Base-by-base conservation (phyloP, 2,113 vertebrate species). In the Cairina moschata region DNA sequence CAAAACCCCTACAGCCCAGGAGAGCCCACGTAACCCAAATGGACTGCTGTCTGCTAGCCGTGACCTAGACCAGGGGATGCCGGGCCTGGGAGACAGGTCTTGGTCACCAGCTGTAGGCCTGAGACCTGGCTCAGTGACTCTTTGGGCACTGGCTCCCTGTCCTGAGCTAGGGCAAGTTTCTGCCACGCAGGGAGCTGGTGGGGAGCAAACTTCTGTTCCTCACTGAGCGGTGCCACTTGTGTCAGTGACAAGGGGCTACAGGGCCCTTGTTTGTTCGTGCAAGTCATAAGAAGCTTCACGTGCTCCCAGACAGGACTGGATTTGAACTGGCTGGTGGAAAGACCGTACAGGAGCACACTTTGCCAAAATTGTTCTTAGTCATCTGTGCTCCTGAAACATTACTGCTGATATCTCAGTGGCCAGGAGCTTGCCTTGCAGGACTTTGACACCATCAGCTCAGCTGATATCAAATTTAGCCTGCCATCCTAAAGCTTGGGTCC, bases 191-290 rank as follows among this genome's bases (percentile, higher is more conserved):
- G 26, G 48, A 93, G 58, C 21, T 3, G 2, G 1, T 6, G 31
- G 5, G 26, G 5, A 72, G 1, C 0, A 2, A 86, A 50, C 1
- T 2, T 16, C 0, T 48, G 0, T 10, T 86, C 23, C 50, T 48
- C 21, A 31, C 28, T 56, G 55, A 86, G 73, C 40, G 13, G 6
- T 55, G 80, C 8, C 0, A 2, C 79, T 58, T 7, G 42, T 2
- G 1, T 48, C 68, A 48, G 58, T 18, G 76, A 54, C 44, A 18
- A 0, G 2, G 6, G 5, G n/a, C 58, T 60, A n/a, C 18, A 40
- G 71, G 63, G 22, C 22, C 48, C 11, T 50, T 23, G 10, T 23
- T 50, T 50, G 48, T 23, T 50, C 22, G 11, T 50, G 48, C 22
- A 50, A 50, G 54, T 8, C 32, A 29, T 13, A 58, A 76, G 29